Evolutionary conservation across 1,140 invertebrate species (phyloP), one percentile per base, ranked within the genome.

Genomic region (Zaprionus tsacasi): DNA sequence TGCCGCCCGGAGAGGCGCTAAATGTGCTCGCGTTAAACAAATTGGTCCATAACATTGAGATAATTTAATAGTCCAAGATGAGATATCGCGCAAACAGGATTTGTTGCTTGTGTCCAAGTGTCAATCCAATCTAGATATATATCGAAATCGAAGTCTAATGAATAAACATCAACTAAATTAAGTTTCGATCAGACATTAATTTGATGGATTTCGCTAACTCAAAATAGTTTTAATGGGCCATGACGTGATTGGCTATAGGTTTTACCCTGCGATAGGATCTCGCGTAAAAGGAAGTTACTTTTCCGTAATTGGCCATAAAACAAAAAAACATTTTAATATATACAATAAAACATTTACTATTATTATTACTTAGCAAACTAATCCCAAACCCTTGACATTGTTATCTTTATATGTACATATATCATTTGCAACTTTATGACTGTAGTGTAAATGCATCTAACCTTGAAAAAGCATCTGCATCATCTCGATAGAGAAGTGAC

Each of bases 11-110:
- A 57, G 75, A 80, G 77, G 78, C 65, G 78, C 69, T 81, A 88
- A 88, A 89, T 81, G 71, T 76, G 69, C 73, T 78, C 65, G 81
- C 65, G 81, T 72, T 89, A 76, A 89, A 85, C 85, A 88, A 88
- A 88, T 88, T 88, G 85, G 78, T 7, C 74, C 71, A 83, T 81
- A 83, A 88, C 74, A 83, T 63, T 81, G 78, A 89, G 75, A 68
- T 89, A 85, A 79, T 76, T 82, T 72, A 68, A 76, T 83, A 57
- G 68, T 43, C 55, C 8, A 54, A 67, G 6, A 57, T 75, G 21
- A 85, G 68, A 81, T 76, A 74, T 71, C 57, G 54, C n/a, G 57
- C n/a, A 86, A 86, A 78, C 78, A 76, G 82, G 82, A 81, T 86
- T 86, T 76, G 15, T 50, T 45, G 72, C 60, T 60, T 40, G 70